A percentile compares a stretch with the other conserved stretches of the same genome.
These are phyloP conservation scores for Taurulus bubalis DNA, from an alignment of 2,113 vertebrate species.

Conservation along the genomic window DNA sequence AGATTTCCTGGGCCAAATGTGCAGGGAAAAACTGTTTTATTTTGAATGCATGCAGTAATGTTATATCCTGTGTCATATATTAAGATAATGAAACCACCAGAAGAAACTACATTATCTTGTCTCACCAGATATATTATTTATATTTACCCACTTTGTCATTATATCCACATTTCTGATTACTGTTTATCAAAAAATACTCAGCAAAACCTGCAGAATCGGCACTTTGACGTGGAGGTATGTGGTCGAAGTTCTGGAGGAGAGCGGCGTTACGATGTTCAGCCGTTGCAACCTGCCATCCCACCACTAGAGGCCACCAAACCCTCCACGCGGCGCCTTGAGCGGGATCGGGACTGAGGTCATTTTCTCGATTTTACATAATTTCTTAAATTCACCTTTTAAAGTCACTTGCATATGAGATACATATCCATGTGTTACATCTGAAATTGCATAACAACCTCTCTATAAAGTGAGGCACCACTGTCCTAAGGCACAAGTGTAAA, in stretches of 20 bases:
- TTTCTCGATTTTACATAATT: no score
- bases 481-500: no score
- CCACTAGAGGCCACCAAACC: not conserved
- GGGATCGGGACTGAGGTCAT: no score
- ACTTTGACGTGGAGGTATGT: no score
- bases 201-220: not conserved
- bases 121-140: no score
- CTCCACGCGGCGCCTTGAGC: not conserved
- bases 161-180: not conserved
- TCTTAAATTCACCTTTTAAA: no score
- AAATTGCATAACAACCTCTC: no score
- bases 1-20: conserved; percentile 68
- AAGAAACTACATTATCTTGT: not conserved
- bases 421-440: no score
- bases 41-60: conserved; percentile 37
- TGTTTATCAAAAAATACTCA: not conserved
- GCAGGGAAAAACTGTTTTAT: conserved; percentile 45
- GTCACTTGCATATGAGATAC: no score
- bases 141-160: not conserved
- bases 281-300: not conserved
- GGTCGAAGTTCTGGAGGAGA: no score
- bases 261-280: no score
- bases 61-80: conserved; percentile 45
- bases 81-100: conserved; percentile 28
- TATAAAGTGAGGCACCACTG: no score